Evolutionary conservation across 92 coral and sea anemone genomes (phyloP).

Genomic region (Porites lobata): DNA sequence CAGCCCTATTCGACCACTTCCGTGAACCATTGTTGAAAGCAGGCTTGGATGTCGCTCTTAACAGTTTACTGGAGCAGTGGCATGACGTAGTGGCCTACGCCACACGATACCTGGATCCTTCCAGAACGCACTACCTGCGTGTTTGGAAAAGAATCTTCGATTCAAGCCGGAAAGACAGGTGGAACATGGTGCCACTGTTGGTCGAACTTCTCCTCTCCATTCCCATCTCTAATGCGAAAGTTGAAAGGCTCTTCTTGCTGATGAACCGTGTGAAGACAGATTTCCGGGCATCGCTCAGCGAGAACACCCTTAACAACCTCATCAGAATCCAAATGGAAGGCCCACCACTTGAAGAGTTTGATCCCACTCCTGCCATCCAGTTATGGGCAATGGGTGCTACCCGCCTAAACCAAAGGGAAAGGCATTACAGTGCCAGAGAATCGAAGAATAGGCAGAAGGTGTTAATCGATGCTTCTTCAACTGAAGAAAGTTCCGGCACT

Average conservation of each 20-base stretch:
- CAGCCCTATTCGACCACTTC: constrained; percentile 67
- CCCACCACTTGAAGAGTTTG: constrained; percentile 67
- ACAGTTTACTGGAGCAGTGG: constrained; percentile 70
- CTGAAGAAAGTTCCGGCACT: constrained; percentile 47
- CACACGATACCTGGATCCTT: constrained; percentile 73
- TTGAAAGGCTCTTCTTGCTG: constrained; percentile 75
- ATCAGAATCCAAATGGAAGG: constrained; percentile 70
- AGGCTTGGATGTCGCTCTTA: constrained; percentile 41
- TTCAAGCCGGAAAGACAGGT: constrained; percentile 56
- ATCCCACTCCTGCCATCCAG: constrained; percentile 68
- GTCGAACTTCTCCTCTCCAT: constrained; percentile 76
- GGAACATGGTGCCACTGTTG: constrained; percentile 71
- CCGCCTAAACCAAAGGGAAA: constrained; percentile 51
- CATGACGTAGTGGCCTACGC: constrained; percentile 67
- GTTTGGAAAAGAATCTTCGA: constrained; percentile 77
- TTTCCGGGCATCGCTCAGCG: constrained; percentile 68
- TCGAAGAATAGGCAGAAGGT: constrained; percentile 60
- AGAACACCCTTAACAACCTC: constrained; percentile 67
- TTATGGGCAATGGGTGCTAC: constrained; percentile 63
- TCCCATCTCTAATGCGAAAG: constrained; percentile 84
- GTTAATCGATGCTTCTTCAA: constrained; percentile 63
- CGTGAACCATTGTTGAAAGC: constrained; percentile 71
- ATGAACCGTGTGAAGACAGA: constrained; percentile 77
- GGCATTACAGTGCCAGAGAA: constrained; percentile 52
- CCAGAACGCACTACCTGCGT: constrained; percentile 72